Evolutionary conservation across 2,888 invertebrate species (phyloP).

Genomic region (Mythimna albipuncta): DNA sequence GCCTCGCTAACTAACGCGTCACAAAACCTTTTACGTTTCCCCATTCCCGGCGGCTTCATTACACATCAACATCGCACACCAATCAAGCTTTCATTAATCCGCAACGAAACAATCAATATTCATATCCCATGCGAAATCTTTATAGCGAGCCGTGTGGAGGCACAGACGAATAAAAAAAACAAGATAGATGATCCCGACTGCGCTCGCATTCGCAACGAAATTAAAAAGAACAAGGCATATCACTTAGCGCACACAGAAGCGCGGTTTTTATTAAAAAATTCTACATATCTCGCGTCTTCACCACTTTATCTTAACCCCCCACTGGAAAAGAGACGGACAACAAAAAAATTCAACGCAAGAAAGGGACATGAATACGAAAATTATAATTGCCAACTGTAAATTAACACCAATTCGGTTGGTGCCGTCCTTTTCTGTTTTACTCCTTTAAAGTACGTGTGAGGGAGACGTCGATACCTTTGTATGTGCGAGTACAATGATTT

Average conservation of each 20-base stretch:
- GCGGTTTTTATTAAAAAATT: conserved; percentile 89
- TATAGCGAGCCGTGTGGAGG: conserved; percentile 77
- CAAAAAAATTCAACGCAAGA: conserved; percentile 85
- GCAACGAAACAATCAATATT: conserved; percentile 88
- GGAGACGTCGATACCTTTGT: conserved; percentile 77
- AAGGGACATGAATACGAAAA: conserved; percentile 87
- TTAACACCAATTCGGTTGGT: conserved; percentile 87
- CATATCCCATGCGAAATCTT: conserved; percentile 90
- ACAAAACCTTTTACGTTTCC: conserved; percentile 78
- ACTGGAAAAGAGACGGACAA: conserved; percentile 80
- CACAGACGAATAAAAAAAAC: conserved; percentile 70
- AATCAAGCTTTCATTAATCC: conserved; percentile 89
- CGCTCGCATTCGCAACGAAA: conserved; percentile 87
- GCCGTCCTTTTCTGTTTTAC: conserved; percentile 71
- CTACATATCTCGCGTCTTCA: conserved; percentile 90
- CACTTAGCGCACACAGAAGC: conserved; percentile 90
- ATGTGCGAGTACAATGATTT: conserved; percentile 83
- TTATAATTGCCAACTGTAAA: conserved; percentile 91
- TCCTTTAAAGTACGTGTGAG: conserved; percentile 66
- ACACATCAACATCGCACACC: conserved; percentile 86
- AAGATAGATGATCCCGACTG: conserved; percentile 87
- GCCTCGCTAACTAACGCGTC: conserved; percentile 67
- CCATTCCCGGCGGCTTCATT: conserved; percentile 77
- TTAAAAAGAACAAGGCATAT: conserved; percentile 91
- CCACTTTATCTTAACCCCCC: conserved; percentile 85